Evolutionary conservation across 2,888 invertebrate genomes (phyloP).

Genomic region (Netelia virgata): DNA sequence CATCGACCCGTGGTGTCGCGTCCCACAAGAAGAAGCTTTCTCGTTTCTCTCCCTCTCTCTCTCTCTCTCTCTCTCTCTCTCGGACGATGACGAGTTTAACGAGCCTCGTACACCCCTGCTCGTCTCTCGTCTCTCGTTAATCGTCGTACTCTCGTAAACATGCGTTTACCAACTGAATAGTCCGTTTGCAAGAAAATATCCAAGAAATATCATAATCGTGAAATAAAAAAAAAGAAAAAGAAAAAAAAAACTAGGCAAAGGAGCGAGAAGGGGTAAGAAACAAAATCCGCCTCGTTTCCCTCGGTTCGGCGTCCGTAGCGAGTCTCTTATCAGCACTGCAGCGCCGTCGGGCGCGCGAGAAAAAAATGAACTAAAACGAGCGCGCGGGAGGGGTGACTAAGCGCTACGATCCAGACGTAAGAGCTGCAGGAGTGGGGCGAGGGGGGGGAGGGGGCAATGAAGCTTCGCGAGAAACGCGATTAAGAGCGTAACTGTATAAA

Average conservation of each 20-base stretch:
- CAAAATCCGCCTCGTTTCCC: not conserved
- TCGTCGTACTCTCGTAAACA: constrained; percentile 13
- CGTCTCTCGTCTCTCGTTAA: constrained; percentile 8
- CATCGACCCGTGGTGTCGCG: not conserved
- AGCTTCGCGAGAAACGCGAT: constrained; percentile 47
- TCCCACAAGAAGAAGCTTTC: not conserved
- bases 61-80: not conserved
- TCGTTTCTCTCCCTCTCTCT: not conserved
- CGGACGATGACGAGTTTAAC: not conserved
- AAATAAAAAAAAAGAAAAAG: not conserved
- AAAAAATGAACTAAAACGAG: constrained; percentile 31
- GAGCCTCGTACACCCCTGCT: not conserved
- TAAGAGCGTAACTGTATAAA: constrained; percentile 66
- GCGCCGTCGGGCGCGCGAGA: constrained; percentile 1
- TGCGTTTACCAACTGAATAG: not conserved
- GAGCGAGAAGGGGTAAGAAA: constrained; percentile 19
- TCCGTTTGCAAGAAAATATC: not conserved
- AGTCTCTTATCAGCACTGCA: constrained; percentile 60
- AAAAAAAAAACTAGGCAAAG: constrained; percentile 5
- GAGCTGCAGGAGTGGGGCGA: constrained; percentile 14
- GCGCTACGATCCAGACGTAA: not conserved
- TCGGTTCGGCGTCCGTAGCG: constrained; percentile 56
- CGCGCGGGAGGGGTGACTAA: constrained; percentile 46
- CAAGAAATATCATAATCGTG: not conserved
- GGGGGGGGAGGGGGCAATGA: constrained; percentile 30